phyloP scores from a whole-genome alignment of 2,113 vertebrate genomes.

The Melanerpes aurifrons region DNA sequence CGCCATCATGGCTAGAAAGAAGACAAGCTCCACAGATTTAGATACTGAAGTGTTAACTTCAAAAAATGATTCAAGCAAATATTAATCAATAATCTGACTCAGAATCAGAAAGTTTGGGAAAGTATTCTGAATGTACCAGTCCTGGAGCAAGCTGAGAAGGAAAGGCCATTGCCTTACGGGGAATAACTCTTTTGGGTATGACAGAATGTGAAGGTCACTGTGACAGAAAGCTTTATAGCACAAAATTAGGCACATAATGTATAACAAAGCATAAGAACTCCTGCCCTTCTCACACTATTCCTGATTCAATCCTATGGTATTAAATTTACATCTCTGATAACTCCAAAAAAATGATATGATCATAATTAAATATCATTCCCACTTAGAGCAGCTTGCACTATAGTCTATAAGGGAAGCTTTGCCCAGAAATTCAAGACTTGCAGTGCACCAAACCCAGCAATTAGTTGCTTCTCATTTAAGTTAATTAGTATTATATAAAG shows the following conservation, averaged over 20 bases:
- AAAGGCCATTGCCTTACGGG: neutral
- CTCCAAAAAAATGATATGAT: neutral
- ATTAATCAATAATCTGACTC: neutral
- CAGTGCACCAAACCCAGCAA: neutral
- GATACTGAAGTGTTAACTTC: neutral
- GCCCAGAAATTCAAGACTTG: neutral
- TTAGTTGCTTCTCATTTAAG: neutral
- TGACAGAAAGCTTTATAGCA: neutral
- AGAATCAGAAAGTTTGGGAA: neutral
- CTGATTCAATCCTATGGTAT: neutral
- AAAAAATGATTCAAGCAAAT: neutral
- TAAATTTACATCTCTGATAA: neutral
- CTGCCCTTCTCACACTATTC: neutral
- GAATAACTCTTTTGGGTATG: neutral
- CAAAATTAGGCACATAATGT: neutral
- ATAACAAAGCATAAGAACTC: neutral
- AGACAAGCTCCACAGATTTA: neutral
- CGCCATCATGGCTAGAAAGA: fast-evolving
- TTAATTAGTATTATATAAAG: neutral
- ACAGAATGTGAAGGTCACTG: neutral
- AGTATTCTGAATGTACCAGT: neutral
- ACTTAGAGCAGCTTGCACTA: neutral
- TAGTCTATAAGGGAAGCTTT: neutral
- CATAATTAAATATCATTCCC: neutral
- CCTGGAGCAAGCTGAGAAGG: neutral